A percentile compares a stretch with the other conserved stretches of the same genome.
phyloP scores from a whole-genome alignment of 2,113 vertebrate genomes.

The Regulus satrapa region DNA sequence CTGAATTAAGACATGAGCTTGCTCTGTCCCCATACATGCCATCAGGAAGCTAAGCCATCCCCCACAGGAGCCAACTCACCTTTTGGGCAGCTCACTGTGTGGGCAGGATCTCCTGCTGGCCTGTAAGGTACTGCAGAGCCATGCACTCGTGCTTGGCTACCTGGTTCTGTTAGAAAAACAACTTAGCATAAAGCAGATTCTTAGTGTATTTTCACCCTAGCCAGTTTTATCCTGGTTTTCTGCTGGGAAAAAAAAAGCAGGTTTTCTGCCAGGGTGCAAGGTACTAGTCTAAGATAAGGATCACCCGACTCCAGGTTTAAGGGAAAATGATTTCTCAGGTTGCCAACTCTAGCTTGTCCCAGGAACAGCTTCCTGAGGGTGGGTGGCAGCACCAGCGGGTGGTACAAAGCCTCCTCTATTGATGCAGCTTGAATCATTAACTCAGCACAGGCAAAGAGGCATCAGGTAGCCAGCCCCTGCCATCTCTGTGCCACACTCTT shows the following conservation, averaged over 20 bases:
- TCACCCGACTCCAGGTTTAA: background rate
- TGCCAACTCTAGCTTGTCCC: background rate
- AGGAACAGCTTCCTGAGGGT: background rate
- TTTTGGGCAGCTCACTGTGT: background rate
- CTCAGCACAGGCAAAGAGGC: background rate
- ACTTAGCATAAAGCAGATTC: background rate
- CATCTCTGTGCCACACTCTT: accelerated
- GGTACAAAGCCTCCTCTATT: background rate
- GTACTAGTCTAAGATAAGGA: background rate
- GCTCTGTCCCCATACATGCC: background rate
- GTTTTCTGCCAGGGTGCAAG: background rate
- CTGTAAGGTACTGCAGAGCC: background rate
- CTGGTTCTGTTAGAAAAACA: background rate
- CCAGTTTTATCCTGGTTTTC: background rate
- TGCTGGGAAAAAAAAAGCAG: background rate
- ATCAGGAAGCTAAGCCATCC: background rate
- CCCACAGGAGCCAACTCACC: background rate
- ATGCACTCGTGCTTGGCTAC: background rate
- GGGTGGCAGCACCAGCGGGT: background rate
- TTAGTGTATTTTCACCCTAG: background rate
- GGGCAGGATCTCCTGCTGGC: background rate
- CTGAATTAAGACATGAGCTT: background rate
- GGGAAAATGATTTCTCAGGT: background rate
- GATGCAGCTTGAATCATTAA: background rate
- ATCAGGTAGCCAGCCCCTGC: background rate